A percentile compares a stretch with the other conserved stretches of the same genome.
Conservation (phyloP, 2,888 invertebrate genomes). For the Leucoptera coffeella region DNA sequence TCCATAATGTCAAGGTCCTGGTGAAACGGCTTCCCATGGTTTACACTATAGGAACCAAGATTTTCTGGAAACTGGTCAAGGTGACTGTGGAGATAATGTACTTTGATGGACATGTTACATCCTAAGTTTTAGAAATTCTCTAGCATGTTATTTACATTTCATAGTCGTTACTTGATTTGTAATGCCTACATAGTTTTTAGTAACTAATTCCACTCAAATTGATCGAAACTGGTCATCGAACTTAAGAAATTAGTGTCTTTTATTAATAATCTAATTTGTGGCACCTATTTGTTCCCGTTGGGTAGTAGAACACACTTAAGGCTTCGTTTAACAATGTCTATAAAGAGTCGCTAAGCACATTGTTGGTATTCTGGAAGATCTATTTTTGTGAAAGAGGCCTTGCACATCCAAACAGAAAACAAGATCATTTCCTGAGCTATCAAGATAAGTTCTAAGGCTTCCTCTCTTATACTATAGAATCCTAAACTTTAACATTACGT, state of each 20-base stretch:
- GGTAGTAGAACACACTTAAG: no score
- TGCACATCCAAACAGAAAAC: no score
- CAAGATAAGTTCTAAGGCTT: no score
- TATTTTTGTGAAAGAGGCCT: background rate
- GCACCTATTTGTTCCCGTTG: no score
- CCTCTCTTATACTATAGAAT: no score
- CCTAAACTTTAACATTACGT: no score
- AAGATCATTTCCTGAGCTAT: no score
- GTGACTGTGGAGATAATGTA: constrained; percentile 1
- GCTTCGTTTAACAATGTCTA: no score
- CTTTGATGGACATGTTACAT: constrained; percentile 1
- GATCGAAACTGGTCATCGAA: background rate
- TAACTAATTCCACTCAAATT: background rate
- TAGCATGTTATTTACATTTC: background rate
- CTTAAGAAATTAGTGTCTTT: no score
- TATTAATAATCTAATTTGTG: background rate
- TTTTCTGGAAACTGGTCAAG: background rate
- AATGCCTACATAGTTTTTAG: background rate
- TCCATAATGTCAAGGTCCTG: background rate
- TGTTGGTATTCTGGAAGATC: background rate
- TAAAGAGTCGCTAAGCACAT: background rate
- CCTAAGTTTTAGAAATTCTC: background rate
- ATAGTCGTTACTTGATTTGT: background rate
- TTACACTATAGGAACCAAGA: background rate
- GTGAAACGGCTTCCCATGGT: background rate